Evolutionary conservation across 2,113 vertebrate genomes (phyloP), one percentile per base, ranked within the genome.

Genomic region (Muntiacus muntjak): DNA sequence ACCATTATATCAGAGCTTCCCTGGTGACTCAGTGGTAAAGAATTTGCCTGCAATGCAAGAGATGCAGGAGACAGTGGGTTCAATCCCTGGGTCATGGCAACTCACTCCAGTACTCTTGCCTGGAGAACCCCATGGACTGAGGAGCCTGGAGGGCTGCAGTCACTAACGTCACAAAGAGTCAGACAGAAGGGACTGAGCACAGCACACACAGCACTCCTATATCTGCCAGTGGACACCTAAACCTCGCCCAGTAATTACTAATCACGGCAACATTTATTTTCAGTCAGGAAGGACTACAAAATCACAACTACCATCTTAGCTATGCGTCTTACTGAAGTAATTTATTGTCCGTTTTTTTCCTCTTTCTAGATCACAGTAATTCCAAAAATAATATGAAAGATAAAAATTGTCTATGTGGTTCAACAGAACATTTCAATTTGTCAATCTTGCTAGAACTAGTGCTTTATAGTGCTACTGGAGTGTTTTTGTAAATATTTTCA

Each of bases 321-420:
- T 83, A 47, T 43, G 14, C 26, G 87, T 74, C 58, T 74, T 92
- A 94, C 91, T 92, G 43, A 88, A 71, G 85, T 88, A 57, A 95
- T 50, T 85, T 93, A 87, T 81, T 87, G 28, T 45, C 26, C 9
- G 1, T 58, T 28, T 40, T 76, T 96, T 93, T 33, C 30, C 26
- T 90, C 50, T 76, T 86, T 85, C 28, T 71, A 81, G 26, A 88
- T 79, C 14, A 87, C 23, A 50, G 45, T 74, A 52, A 64, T 81
- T 91, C 87, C 13, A 96, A 93, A 93, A 40, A 95, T 71, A 96
- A 94, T 64, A 6, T 7, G 9, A 12, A 76, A 90, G 36, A 97
- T 58, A 93, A 91, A 90, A 62, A 47, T 7, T 74, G 36, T 40
- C 85, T 47, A 23, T 26, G 23, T 43, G 12, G 5, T 40, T 26